Evolutionary conservation across 2,113 vertebrate genomes (phyloP).

Genomic region (Fregata magnificens): DNA sequence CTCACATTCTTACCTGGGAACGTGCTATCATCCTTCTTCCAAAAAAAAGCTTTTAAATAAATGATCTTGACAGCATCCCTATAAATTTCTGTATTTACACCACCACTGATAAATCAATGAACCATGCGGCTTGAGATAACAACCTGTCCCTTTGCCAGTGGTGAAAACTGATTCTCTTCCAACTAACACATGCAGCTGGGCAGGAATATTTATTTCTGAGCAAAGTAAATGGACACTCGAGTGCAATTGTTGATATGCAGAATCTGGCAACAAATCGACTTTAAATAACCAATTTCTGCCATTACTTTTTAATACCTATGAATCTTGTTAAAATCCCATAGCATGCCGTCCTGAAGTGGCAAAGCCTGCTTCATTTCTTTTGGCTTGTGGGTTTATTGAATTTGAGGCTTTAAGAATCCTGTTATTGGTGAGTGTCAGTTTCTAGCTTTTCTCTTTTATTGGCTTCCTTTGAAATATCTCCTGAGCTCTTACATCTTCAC

Average conservation of each 20-base stretch:
- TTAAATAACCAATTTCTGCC: conserved; percentile 20
- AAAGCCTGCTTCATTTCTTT: conserved; percentile 17
- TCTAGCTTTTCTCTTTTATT: conserved; percentile 12
- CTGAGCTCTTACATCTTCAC: not conserved
- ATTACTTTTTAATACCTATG: conserved; percentile 36
- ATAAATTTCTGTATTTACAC: conserved; percentile 39
- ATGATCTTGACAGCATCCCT: conserved; percentile 22
- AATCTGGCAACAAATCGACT: conserved; percentile 57
- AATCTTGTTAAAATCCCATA: conserved; percentile 30
- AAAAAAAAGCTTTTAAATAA: conserved; percentile 11
- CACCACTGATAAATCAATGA: conserved; percentile 46
- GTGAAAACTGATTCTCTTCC: conserved; percentile 37
- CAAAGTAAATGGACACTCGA: conserved; percentile 46
- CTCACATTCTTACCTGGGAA: conserved; percentile 16
- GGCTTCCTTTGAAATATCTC: not conserved
- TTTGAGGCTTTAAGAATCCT: conserved; percentile 40
- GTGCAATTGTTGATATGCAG: conserved; percentile 28
- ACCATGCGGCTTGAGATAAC: conserved; percentile 33
- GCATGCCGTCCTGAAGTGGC: not conserved
- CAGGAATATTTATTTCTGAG: conserved; percentile 56
- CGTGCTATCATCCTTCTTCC: not conserved
- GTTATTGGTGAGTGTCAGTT: conserved; percentile 1
- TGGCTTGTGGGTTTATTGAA: conserved; percentile 33
- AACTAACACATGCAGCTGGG: conserved; percentile 2
- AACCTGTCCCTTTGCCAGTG: conserved; percentile 34